Base-by-base conservation (phyloP, 2,888 invertebrate genomes). In the Dynastes maya region DNA sequence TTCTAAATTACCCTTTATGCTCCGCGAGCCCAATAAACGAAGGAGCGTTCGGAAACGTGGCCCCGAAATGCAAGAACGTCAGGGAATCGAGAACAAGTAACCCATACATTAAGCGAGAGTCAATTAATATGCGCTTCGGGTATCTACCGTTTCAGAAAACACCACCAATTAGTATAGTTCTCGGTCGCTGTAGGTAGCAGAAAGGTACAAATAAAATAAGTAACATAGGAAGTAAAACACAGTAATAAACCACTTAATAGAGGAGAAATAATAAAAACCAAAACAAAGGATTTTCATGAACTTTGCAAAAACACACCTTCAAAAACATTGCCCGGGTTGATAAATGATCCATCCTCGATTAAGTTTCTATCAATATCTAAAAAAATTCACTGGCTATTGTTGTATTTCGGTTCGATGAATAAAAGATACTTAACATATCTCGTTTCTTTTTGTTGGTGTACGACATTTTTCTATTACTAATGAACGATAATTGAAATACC, bases 191-290 rank as follows among this genome's bases (percentile, higher is more conserved):
- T 22, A 13, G 55, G 45, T 45, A 45, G 45, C 45, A 45, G 45
- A 45, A 9, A 1, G 45, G 8, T 45, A 45, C 45, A 45, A 45
- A 45, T 45, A 45, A 45, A 45, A 45, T 45, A 16, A 16, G 71
- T 71, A 71, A 55, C 71, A 58, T 71, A 53, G n/a, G 71, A 55
- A 71, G 32, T 40, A 71, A 55, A 71, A 40, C 58, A 71, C 71
- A 55, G 4, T 16, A 40, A 65, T 45, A 45, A 8, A 45, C 8
- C 9, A 8, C 11, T 45, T 11, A 45, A 45, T 11, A 2, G 45
- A 2, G 0, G 29, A 29, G 2, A 29, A 29, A 22, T 22, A 22
- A 22, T 22, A 29, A 29, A 29, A 3, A 3, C 3, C 29, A 29
- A 29, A 29, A 29, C 29, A 29, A 29, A 29, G 29, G 3, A 29